Evolutionary conservation across 2,113 vertebrate genomes (phyloP).

Genomic region (Spermophilus dauricus): DNA sequence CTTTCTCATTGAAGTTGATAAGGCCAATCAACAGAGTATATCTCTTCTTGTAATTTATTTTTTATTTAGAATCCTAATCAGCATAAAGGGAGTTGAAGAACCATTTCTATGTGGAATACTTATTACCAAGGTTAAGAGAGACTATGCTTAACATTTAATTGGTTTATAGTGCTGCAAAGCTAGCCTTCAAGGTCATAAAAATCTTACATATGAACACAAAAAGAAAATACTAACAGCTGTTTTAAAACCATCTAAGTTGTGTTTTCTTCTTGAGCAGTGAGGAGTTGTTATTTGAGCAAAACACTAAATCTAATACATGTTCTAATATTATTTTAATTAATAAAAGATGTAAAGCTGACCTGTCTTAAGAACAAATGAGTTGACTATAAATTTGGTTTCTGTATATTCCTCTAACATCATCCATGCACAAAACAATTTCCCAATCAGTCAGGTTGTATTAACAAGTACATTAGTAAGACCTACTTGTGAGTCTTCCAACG

Average conservation of each 20-base stretch:
- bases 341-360: slow-evolving; percentile 47
- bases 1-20: slow-evolving; percentile 58
- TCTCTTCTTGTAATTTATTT: slow-evolving; percentile 60
- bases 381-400: slow-evolving; percentile 35
- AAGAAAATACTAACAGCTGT: slow-evolving; percentile 71
- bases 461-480: background rate
- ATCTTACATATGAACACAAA: slow-evolving; percentile 61
- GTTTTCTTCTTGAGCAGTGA: slow-evolving; percentile 30
- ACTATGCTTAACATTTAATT: slow-evolving; percentile 80
- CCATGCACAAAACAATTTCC: background rate
- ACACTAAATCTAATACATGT: slow-evolving; percentile 41
- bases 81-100: slow-evolving; percentile 70
- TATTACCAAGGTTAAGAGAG: slow-evolving; percentile 78
- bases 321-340: slow-evolving; percentile 62
- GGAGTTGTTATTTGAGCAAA: slow-evolving; percentile 44
- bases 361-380: slow-evolving; percentile 51
- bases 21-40: slow-evolving; percentile 60
- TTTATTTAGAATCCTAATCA: slow-evolving; percentile 71
- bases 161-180: slow-evolving; percentile 64
- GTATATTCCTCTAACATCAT: slow-evolving; percentile 25
- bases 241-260: slow-evolving; percentile 50
- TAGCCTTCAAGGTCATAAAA: slow-evolving; percentile 79
- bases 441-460: background rate
- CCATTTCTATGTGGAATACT: slow-evolving; percentile 69
- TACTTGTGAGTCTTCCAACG: background rate